A percentile compares a stretch with the other conserved stretches of the same genome.
phyloP scores from a whole-genome alignment of 2,113 vertebrate species.

The Ochotona princeps region DNA sequence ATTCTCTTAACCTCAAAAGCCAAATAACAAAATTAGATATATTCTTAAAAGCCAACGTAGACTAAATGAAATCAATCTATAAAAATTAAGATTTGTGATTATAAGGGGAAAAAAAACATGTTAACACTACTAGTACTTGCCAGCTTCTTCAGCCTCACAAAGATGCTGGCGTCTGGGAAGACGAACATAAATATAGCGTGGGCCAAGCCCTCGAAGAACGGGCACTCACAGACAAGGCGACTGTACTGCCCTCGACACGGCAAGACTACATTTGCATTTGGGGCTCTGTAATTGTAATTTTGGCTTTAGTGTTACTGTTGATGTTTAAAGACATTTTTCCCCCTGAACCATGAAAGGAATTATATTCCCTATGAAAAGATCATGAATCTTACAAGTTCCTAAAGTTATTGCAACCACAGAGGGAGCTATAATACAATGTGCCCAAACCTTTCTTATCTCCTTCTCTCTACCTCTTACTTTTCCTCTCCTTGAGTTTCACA shows the following conservation, averaged over 20 bases:
- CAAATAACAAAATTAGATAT: conserved; percentile 32
- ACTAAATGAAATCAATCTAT: conserved; percentile 25
- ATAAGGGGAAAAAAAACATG: background rate
- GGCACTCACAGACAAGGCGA: background rate
- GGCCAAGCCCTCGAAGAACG: background rate
- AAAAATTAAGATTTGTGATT: background rate
- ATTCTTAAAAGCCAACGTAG: conserved; percentile 19
- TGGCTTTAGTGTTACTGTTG: conserved; percentile 22
- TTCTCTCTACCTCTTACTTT: no score
- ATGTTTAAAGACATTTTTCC: background rate
- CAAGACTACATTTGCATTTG: background rate
- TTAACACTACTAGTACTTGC: background rate
- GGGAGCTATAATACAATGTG: background rate
- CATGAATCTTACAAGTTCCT: background rate
- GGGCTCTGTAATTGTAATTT: background rate
- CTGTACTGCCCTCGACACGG: background rate
- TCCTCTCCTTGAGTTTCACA: background rate
- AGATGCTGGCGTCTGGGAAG: background rate
- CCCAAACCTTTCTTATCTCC: background rate
- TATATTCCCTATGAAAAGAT: background rate
- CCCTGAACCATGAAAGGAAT: conserved; percentile 9
- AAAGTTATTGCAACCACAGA: background rate
- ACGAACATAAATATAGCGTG: background rate
- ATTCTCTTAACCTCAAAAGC: background rate
- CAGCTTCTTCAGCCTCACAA: background rate